Base-by-base conservation (phyloP, 2,113 vertebrate species). In the Charadrius vociferus region DNA sequence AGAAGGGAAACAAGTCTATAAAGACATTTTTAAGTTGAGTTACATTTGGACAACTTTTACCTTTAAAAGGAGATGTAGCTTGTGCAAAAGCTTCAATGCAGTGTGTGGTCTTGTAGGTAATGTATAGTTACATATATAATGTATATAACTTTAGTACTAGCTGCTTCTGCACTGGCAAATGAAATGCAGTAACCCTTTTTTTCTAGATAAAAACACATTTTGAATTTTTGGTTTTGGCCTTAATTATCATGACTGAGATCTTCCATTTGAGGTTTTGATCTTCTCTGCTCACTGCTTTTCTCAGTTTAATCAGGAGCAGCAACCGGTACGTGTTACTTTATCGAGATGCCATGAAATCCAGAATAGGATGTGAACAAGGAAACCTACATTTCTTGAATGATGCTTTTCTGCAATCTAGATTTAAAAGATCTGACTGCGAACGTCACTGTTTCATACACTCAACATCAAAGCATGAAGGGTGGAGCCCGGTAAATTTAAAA, bases 241-340 rank as follows among this genome's bases (percentile, higher is more conserved):
- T 68, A 43, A 36, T 85, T 83, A 36, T 90, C 14, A 13, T 34
- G 22, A 84, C 80, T 63, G 43, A 93, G 72, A 68, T 63, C 49
- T 95, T 86, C 41, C 26, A 52, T 93, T 90, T 81, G 56, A 83
- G 23, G 52, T 65, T 94, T 86, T 34, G 32, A 41, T 81, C 37
- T 81, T 94, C 67, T 88, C n/a, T 92, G 34, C 58, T 84, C 53
- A 32, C 37, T 90, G 80, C 81, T 84, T 93, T 95, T 86, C 36
- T 58, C 29, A n/a, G 7, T 75, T 74, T 58, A 67, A 71, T 45
- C 26, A 55, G 49, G 37, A 80, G n/a, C 77, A 24, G 86, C 49
- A 88, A 59, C 37, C 34, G 49, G 13, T 86, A 61, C 12, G 27
- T 18, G 10, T 41, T 71, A 29, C 23, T 62, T 81, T 34, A 34